Evolutionary conservation across 64 coral and sea anemone species (phyloP).

Genomic region (Dendronephthya gigantea): DNA sequence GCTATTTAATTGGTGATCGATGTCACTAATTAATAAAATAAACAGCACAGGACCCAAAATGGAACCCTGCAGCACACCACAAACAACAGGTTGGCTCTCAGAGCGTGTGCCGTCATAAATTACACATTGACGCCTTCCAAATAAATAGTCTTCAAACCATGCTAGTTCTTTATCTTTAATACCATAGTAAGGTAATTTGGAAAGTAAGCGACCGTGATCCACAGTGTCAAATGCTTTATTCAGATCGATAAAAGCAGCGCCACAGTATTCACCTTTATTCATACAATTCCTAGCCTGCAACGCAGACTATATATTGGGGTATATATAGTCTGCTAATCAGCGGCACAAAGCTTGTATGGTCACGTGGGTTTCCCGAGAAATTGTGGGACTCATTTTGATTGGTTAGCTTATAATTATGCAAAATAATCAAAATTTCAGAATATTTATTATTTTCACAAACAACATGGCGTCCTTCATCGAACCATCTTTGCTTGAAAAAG

Average conservation of each 20-base stretch:
- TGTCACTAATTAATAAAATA: background rate
- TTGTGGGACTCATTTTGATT: no score
- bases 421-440: no score
- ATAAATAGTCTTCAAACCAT: background rate
- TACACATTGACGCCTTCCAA: background rate
- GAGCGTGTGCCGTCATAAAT: background rate
- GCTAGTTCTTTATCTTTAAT: background rate
- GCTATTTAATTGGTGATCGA: background rate
- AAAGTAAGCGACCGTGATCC: background rate
- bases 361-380: no score
- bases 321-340: no score
- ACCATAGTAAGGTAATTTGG: background rate
- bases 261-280: background rate
- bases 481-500: no score
- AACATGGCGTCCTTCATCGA: no score
- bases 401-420: no score
- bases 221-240: background rate
- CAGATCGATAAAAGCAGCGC: background rate
- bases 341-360: no score
- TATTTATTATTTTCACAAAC: no score
- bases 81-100: background rate
- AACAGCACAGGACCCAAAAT: background rate
- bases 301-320: no score
- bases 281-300: background rate
- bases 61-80: background rate